Conservation (phyloP, 1,140 invertebrate genomes). For the Caenorhabditis inopinata region DNA sequence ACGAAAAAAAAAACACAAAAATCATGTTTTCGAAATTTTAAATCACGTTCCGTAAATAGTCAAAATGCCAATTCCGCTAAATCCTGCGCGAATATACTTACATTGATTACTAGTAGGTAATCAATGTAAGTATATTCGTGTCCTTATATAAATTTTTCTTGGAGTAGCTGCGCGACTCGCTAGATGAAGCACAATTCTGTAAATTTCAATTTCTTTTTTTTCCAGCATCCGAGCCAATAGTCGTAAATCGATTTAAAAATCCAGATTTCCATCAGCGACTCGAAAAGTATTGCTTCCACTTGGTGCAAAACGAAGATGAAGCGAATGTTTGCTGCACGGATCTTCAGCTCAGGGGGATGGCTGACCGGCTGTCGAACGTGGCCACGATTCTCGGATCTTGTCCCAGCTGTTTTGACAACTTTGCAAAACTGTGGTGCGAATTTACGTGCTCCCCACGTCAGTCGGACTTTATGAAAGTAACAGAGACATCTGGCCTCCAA, state of each 20-base stretch:
- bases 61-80: too few relatives aligned
- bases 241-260: background rate
- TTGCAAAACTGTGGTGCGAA: slow-evolving; percentile 9
- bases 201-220: background rate
- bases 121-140: too few relatives aligned
- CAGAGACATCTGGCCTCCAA: background rate
- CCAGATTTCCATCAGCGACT: background rate
- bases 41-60: too few relatives aligned
- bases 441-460: background rate
- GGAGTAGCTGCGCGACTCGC: too few relatives aligned
- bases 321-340: background rate
- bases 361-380: background rate
- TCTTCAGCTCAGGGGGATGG: background rate
- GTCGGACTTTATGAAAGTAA: background rate
- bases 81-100: too few relatives aligned
- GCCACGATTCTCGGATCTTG: background rate
- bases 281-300: background rate
- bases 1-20: too few relatives aligned
- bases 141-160: too few relatives aligned
- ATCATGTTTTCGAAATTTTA: too few relatives aligned
- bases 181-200: too few relatives aligned
- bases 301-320: background rate
- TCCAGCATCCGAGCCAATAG: background rate
- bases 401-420: slow-evolving; percentile 12
- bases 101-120: too few relatives aligned